phyloP scores from a whole-genome alignment of 2,888 invertebrate species.

The Invenusta paracnida region DNA sequence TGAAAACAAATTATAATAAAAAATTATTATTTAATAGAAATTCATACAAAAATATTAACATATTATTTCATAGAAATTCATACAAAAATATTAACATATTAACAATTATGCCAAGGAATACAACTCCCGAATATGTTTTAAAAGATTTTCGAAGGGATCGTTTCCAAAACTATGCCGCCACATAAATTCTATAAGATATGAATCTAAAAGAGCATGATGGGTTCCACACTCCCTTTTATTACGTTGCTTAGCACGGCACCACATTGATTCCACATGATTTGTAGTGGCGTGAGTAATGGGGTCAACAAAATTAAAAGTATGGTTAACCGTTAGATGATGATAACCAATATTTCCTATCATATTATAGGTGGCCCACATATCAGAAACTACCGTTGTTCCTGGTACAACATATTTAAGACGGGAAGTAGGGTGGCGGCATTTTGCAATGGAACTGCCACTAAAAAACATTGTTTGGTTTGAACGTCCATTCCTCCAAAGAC shows the following conservation, averaged over 20 bases:
- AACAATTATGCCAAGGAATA: neutral
- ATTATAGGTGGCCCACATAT: neutral
- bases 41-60: neutral
- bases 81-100: neutral
- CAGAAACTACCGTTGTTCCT: neutral
- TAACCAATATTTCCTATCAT: neutral
- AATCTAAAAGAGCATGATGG: neutral
- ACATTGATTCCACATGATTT: neutral
- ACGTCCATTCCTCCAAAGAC: neutral
- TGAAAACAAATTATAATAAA: neutral
- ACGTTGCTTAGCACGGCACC: neutral
- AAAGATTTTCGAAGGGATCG: neutral
- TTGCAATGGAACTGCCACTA: neutral
- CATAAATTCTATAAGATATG: neutral
- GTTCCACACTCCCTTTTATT: neutral
- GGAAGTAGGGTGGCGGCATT: neutral
- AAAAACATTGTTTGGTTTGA: neutral
- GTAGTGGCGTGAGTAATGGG: neutral
- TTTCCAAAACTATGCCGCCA: neutral
- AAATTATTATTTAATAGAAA: neutral
- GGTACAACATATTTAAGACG: neutral
- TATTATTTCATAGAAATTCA: neutral
- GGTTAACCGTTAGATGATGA: neutral
- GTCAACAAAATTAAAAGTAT: neutral
- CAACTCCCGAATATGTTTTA: neutral